Conservation (phyloP, 2,888 invertebrate genomes). For the Drosophila nr. fundita region DNA sequence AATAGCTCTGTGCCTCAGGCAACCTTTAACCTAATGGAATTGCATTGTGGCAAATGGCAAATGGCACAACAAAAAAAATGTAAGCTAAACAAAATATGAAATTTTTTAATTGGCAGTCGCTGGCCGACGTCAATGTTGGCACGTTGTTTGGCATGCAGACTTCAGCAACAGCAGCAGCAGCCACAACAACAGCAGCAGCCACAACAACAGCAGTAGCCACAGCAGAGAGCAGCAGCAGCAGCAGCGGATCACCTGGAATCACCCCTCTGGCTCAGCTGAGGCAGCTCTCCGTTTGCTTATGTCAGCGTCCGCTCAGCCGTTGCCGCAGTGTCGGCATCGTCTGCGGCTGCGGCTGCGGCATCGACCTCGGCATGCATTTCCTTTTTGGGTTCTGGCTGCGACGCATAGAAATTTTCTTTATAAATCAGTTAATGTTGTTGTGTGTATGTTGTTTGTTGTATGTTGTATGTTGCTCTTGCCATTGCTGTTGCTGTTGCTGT, state of each 20-base stretch:
- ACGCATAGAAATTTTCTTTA: slow-evolving; percentile 76
- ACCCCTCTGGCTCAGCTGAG: not conserved
- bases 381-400: slow-evolving; percentile 70
- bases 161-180: slow-evolving; percentile 26
- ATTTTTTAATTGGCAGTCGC: slow-evolving; percentile 73
- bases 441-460: slow-evolving; percentile 13
- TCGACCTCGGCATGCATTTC: slow-evolving; percentile 72
- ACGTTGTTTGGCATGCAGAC: slow-evolving; percentile 74
- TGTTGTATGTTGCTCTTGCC: slow-evolving; percentile 32
- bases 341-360: not conserved
- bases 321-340: not conserved
- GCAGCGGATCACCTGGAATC: slow-evolving; percentile 20
- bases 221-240: slow-evolving; percentile 17
- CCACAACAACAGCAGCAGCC: slow-evolving; percentile 22
- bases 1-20: slow-evolving; percentile 15
- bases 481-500: slow-evolving; percentile 43
- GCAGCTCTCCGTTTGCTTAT: not conserved
- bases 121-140: slow-evolving; percentile 65
- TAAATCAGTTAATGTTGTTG: slow-evolving; percentile 67
- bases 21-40: slow-evolving; percentile 64
- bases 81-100: slow-evolving; percentile 59
- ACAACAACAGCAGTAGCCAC: slow-evolving; percentile 23
- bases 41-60: slow-evolving; percentile 47
- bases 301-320: slow-evolving; percentile 7
- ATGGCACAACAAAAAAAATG: slow-evolving; percentile 6